Conservation (phyloP, 2,113 vertebrate species). For the Pundamilia nyererei region DNA sequence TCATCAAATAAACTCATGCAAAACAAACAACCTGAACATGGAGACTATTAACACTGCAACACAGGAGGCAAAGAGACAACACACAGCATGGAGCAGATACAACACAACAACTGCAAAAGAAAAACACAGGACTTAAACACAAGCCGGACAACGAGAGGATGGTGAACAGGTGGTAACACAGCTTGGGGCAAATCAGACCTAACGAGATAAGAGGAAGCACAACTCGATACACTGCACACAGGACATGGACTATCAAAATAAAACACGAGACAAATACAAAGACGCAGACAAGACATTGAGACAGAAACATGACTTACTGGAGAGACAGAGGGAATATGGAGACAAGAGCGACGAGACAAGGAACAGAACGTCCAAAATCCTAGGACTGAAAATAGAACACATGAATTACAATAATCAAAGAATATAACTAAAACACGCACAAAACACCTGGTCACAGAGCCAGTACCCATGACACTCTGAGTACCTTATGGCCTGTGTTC, state of each 20-base stretch:
- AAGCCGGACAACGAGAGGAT: not conserved
- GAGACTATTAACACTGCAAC: not conserved
- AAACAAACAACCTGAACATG: not conserved
- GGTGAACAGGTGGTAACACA: not conserved
- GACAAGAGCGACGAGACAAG: not conserved
- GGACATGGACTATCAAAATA: not conserved
- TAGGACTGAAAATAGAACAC: not conserved
- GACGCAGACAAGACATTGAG: not conserved
- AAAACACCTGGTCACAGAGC: not conserved
- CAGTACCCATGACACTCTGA: not conserved
- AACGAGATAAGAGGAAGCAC: not conserved
- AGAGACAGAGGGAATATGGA: not conserved
- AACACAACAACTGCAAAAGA: not conserved
- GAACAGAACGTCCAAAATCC: not conserved
- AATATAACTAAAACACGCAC: not conserved
- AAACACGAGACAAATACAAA: not conserved
- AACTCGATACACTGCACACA: not conserved
- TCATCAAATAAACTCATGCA: not conserved
- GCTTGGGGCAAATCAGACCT: not conserved
- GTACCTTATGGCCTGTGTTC: not conserved
- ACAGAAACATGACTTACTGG: not conserved
- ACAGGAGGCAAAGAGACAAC: not conserved
- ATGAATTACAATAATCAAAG: not conserved
- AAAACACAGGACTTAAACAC: not conserved
- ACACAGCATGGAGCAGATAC: too few relatives aligned